A percentile compares a stretch with the other conserved stretches of the same genome.
Evolutionary conservation across 1,140 invertebrate species (phyloP).

Genomic region (Neodiprion lecontei): DNA sequence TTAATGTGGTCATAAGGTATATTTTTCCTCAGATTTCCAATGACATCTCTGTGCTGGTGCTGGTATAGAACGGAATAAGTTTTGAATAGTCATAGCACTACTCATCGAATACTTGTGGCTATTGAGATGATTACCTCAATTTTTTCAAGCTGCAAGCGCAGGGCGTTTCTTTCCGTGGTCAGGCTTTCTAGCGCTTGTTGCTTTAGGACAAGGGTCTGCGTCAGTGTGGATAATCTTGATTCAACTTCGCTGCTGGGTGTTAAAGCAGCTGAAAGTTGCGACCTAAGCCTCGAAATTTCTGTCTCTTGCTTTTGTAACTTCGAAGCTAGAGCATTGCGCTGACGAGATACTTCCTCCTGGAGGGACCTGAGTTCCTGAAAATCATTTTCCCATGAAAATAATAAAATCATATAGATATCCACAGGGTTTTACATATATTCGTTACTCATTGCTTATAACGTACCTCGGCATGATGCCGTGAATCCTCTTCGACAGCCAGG

Average conservation of each 20-base stretch:
- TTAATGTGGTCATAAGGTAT: conserved; percentile 63
- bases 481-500: conserved; percentile 68
- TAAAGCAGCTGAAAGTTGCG: conserved; percentile 63
- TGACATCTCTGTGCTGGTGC: conserved; percentile 61
- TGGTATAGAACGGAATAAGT: conserved; percentile 38
- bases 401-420: conserved; percentile 19
- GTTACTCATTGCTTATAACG: conserved; percentile 5
- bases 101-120: neutral
- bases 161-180: conserved; percentile 81
- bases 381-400: no score
- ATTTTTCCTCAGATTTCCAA: conserved; percentile 52
- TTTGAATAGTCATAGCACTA: conserved; percentile 28
- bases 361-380: conserved; percentile 67
- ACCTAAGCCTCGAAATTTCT: conserved; percentile 69
- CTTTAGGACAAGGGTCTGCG: conserved; percentile 82
- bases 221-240: conserved; percentile 72
- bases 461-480: conserved; percentile 62
- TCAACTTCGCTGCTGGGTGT: conserved; percentile 71
- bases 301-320: conserved; percentile 67
- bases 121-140: conserved; percentile 65
- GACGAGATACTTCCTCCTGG: conserved; percentile 66
- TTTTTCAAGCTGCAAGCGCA: conserved; percentile 80
- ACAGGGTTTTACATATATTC: neutral
- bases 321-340: conserved; percentile 60
- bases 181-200: conserved; percentile 79